Percentiles rank a stretch among this genome's conserved stretches.
These are phyloP conservation scores for Acestrorhynchus altus DNA, from an alignment of 2,797 vertebrate genomes.

Conservation along the genomic window DNA sequence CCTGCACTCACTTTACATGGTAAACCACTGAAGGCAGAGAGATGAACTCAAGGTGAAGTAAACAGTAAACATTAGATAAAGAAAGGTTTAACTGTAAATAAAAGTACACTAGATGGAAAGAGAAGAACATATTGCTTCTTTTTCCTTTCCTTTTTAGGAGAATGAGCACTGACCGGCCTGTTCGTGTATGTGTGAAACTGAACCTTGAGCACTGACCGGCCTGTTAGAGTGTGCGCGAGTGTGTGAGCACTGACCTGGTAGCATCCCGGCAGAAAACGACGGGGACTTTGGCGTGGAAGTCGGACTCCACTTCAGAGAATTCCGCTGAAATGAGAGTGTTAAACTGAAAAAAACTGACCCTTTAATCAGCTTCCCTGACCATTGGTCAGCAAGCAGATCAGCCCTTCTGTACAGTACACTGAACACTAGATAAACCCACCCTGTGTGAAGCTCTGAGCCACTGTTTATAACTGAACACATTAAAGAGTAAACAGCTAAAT, in stretches of 20 bases:
- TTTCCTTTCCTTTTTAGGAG: no score
- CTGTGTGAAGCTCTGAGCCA: no score
- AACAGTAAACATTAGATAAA: no score
- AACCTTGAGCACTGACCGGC: conserved; percentile 73
- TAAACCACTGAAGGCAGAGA: conserved; percentile 79
- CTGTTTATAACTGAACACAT: no score
- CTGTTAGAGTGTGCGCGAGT: no score
- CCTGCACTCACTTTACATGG: conserved; percentile 96
- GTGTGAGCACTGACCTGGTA: conserved; percentile 81
- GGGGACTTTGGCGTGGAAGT: conserved; percentile 99
- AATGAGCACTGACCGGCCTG: no score
- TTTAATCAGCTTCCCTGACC: not conserved
- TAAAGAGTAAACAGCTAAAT: no score
- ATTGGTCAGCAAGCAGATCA: not conserved
- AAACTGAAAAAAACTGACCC: not conserved
- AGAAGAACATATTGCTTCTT: no score
- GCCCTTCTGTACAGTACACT: not conserved
- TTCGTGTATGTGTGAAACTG: not conserved
- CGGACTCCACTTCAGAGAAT: conserved; percentile 93
- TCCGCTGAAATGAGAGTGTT: conserved; percentile 73
- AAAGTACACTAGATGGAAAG: no score
- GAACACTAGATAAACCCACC: no score
- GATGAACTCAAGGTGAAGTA: no score
- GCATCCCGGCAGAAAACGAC: conserved; percentile 93
- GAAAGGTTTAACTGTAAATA: no score